Base-by-base conservation (phyloP, 2,797 vertebrate genomes). In the Aphelocoma californica region DNA sequence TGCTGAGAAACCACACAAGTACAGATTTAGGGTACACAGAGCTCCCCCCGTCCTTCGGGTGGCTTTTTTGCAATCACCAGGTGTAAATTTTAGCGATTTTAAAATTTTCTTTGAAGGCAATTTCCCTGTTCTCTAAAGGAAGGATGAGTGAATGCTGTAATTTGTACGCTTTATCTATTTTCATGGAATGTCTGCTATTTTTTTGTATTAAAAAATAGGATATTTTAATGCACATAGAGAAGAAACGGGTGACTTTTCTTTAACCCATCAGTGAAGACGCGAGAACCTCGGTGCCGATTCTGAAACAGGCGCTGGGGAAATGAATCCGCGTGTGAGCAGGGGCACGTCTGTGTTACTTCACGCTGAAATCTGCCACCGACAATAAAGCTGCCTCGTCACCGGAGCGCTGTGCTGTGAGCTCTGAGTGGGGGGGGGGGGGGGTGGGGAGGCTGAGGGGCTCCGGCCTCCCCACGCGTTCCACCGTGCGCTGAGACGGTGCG, bases 291-390 rank as follows among this genome's bases (percentile, higher is more conserved):
- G 6, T 26, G 26, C 44, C 19, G 12, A 2, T 25, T 24, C 9
- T 16, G 23, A n/a, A n/a, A 0, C 11, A 1, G 1, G 4, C 5
- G 1, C 3, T 0, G 45, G 19, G 6, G 20, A 3, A 5, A 5
- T 4, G 47, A 19, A 42, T 26, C 45, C 1, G 16, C 1, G 5
- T 2, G 19, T 5, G 34, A 3, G 21, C 40, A 8, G 25, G 57
- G 26, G 15, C 50, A 3, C 10, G 14, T 23, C 3, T 19, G 18
- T 15, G 38, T 45, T 25, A 6, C 2, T 53, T 38, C 34, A 32
- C 14, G 8, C 8, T 16, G 6, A 6, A 31, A 31, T 10, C 4
- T 1, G 3, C 25, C 32, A 2, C 32, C 26, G 64, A 4, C 17
- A 73, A 25, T 58, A 88, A 62, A 75, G 12, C 4, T 7, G 40